Conservation (phyloP, 2,888 invertebrate genomes). For the Trichopria drosophilae region DNA sequence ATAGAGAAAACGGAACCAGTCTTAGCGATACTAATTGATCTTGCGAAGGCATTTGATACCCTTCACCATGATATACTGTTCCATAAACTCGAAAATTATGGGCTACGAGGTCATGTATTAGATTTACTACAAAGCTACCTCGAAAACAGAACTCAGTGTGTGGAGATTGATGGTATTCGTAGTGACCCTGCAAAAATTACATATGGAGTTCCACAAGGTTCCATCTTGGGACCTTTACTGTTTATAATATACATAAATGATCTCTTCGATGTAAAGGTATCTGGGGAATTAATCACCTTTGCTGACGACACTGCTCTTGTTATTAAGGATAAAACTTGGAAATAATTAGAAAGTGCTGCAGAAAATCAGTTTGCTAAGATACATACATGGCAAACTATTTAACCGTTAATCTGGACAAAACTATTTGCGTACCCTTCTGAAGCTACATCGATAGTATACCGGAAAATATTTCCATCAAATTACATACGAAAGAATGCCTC, state of each 20-base stretch:
- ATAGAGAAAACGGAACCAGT: background rate
- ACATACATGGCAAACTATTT: too few relatives aligned
- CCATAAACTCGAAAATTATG: conserved; percentile 2
- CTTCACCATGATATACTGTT: conserved; percentile 5
- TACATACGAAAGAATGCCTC: too few relatives aligned
- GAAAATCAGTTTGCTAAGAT: too few relatives aligned
- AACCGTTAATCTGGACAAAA: too few relatives aligned
- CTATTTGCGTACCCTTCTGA: too few relatives aligned
- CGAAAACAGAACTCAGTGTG: conserved; percentile 3
- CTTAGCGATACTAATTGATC: conserved; percentile 1
- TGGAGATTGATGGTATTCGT: background rate
- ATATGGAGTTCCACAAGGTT: conserved; percentile 9
- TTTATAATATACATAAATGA: conserved; percentile 10
- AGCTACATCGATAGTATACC: too few relatives aligned
- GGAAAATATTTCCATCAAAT: too few relatives aligned
- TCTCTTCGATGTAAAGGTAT: too few relatives aligned
- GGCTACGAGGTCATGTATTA: background rate
- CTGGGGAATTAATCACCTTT: too few relatives aligned
- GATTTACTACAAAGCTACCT: conserved; percentile 10
- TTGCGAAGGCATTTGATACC: conserved; percentile 15
- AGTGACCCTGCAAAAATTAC: background rate
- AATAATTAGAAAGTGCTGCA: too few relatives aligned
- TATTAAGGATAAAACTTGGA: too few relatives aligned
- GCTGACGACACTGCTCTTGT: too few relatives aligned
- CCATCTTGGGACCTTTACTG: conserved; percentile 10